Base-by-base conservation (phyloP, 2,113 vertebrate species). In the Haemorhous mexicanus region DNA sequence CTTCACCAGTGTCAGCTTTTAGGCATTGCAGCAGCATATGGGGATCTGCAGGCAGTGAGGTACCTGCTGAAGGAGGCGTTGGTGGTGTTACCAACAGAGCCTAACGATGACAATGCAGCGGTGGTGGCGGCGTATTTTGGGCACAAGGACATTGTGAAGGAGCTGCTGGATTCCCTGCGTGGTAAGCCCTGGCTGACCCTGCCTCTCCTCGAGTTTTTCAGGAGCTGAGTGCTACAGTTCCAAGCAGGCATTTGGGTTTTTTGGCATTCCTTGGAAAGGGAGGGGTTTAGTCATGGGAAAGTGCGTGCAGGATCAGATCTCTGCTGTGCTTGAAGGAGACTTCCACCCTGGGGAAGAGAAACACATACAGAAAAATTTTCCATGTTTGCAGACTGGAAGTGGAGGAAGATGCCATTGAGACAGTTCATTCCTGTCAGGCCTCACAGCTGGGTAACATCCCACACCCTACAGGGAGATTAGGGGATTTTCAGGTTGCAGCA, bases 51-150 rank as follows among this genome's bases (percentile, higher is more conserved):
- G 78, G 98, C 97, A 0, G 98, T 99, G 55, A 95, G 94, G 33
- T 99, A 98, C 93, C 98, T 99, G 47, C 97, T 99, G 55, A 97
- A 97, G 20, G 98, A 99, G 26, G 98, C 97, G 0, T 72, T 58
- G 15, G 97, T 98, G 72, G 20, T 95, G 32, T 87, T 99, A 15
- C 97, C 98, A 4, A 98, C 95, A 5, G 98, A 99, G 56, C 99
- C 98, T 16, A 98, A 95, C 0, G 97, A 98, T 37, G 97, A 97
- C 90, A 99, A 99, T 64, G 98, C 99, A 0, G 99, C 98, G 2
- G 98, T 99, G 90, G 89, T 99, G 79, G 99, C 99, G 1, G 98
- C 99, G 0, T 98, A 98, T 93, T 98, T 97, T 24, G 99, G 99
- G 35, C 98, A 99, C 69, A 86, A 96, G 16, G 93, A 96, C 1